Conservation (phyloP, 2,113 vertebrate species). For the Lagopus leucura region DNA sequence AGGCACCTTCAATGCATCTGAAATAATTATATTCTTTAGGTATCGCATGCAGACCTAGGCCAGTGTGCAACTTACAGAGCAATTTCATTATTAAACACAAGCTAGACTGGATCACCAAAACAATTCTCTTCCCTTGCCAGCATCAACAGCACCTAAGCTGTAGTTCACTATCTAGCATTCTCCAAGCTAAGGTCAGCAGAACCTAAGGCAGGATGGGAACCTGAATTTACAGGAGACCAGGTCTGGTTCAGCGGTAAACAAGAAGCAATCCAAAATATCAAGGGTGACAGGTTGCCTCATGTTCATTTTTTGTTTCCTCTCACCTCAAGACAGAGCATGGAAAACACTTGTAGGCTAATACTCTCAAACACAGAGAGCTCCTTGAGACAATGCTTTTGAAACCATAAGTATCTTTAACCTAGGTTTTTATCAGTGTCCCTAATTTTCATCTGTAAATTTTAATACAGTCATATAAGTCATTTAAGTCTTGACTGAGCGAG, state of each 20-base stretch:
- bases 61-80: not conserved
- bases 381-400: not conserved
- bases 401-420: not conserved
- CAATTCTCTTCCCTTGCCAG: not conserved
- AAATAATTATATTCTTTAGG: conserved; percentile 40
- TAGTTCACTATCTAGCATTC: not conserved
- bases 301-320: not conserved
- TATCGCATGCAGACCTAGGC: not conserved
- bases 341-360: not conserved
- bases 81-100: conserved; percentile 40
- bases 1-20: not conserved
- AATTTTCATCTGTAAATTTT: not conserved
- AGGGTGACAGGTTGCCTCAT: not conserved
- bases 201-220: not conserved
- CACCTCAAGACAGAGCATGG: not conserved
- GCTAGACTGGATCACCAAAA: not conserved
- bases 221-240: not conserved
- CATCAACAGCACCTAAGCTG: not conserved
- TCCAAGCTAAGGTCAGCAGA: not conserved
- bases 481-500: not conserved
- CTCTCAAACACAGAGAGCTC: not conserved
- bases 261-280: not conserved
- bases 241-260: not conserved
- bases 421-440: not conserved
- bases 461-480: not conserved